Evolutionary conservation across 1,140 invertebrate species (phyloP).

Genomic region (Rhynchophorus ferrugineus): DNA sequence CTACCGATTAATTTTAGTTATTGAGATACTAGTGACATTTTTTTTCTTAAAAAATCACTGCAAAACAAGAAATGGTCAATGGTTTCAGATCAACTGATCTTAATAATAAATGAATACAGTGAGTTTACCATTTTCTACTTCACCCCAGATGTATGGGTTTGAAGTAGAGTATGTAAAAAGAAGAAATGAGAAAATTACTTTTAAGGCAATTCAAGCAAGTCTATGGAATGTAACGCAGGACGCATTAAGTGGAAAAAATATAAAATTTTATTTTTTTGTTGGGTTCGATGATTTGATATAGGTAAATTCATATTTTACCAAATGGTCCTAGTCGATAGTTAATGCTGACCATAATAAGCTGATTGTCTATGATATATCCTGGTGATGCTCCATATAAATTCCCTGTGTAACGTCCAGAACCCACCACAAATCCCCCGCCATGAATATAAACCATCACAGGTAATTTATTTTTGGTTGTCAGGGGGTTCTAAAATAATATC

Average conservation of each 20-base stretch:
- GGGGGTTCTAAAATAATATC: slow-evolving; percentile 7
- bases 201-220: no score
- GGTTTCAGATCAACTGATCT: no score
- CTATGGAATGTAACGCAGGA: no score
- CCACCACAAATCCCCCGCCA: slow-evolving; percentile 16
- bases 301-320: slow-evolving; percentile 9
- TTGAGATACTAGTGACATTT: no score
- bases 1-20: no score
- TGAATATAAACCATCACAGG: slow-evolving; percentile 19
- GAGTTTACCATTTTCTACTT: no score
- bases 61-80: no score
- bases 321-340: slow-evolving; percentile 20
- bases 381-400: slow-evolving; percentile 1
- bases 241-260: neutral
- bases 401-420: slow-evolving; percentile 10
- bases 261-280: slow-evolving; percentile 5
- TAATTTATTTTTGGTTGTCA: neutral
- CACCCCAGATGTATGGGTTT: no score
- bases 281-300: neutral
- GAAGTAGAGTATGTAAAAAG: no score
- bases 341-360: slow-evolving; percentile 13
- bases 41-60: no score
- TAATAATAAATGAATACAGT: no score
- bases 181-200: no score
- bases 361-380: slow-evolving; percentile 12